Evolutionary conservation across 2,113 vertebrate species (phyloP).

Genomic region (Epinephelus cyanopodus): DNA sequence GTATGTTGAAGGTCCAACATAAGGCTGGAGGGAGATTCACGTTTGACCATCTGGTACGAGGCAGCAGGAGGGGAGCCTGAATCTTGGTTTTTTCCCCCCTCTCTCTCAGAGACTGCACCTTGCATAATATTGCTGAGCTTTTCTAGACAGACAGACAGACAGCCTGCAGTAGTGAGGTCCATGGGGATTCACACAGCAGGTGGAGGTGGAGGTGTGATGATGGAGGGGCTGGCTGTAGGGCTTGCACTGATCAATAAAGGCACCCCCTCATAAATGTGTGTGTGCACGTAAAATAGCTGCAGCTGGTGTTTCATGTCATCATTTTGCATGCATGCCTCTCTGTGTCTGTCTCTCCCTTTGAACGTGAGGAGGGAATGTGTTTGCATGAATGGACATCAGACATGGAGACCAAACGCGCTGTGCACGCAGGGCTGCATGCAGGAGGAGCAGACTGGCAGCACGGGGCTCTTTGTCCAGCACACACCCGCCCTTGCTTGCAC

Average conservation of each 20-base stretch:
- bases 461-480: slow-evolving; percentile 67
- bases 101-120: slow-evolving; percentile 34
- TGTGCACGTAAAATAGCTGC: slow-evolving; percentile 24
- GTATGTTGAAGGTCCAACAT: slow-evolving; percentile 30
- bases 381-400: slow-evolving; percentile 75
- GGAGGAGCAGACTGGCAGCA: slow-evolving; percentile 19
- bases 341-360: slow-evolving; percentile 2
- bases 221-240: slow-evolving; percentile 14
- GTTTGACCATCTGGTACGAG: slow-evolving; percentile 73
- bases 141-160: slow-evolving; percentile 46
- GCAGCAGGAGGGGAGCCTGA: slow-evolving; percentile 70
- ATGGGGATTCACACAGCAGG: slow-evolving; percentile 40
- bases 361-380: slow-evolving; percentile 27
- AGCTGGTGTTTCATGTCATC: slow-evolving; percentile 43
- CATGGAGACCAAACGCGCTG: slow-evolving; percentile 43
- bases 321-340: slow-evolving; percentile 12
- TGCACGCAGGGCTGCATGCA: slow-evolving; percentile 15
- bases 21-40: slow-evolving; percentile 47
- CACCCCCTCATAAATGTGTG: not conserved
- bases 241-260: slow-evolving; percentile 54
- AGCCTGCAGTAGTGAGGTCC: slow-evolving; percentile 43
- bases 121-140: slow-evolving; percentile 31
- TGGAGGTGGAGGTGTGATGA: slow-evolving; percentile 34
- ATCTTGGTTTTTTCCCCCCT: slow-evolving; percentile 7
- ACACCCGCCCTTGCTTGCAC: not conserved